These are phyloP conservation scores for Panthera leo DNA, from an alignment of 2,113 vertebrate genomes.

Conservation along the genomic window DNA sequence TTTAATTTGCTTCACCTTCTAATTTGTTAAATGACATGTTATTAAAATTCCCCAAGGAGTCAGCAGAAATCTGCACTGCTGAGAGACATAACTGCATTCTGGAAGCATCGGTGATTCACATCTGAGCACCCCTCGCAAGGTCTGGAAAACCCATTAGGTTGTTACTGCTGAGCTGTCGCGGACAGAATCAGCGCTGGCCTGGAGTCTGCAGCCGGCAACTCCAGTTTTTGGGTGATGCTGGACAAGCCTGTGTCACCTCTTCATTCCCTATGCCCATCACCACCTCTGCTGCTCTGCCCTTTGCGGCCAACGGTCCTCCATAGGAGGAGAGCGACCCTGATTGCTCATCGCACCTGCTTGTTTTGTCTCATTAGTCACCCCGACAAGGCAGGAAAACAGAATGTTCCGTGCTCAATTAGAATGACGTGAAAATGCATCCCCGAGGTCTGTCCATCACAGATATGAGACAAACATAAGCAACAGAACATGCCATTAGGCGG, in stretches of 20 bases:
- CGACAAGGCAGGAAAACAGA: not conserved
- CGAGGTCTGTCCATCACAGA: not conserved
- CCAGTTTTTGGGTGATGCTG: not conserved
- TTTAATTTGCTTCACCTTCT: conserved; percentile 53
- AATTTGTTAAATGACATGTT: conserved; percentile 58
- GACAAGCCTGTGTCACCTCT: not conserved
- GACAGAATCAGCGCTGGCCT: not conserved
- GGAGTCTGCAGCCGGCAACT: not conserved
- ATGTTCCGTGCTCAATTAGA: not conserved
- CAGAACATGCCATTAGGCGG: fast-evolving
- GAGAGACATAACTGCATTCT: not conserved
- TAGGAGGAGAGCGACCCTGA: not conserved
- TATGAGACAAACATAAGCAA: not conserved
- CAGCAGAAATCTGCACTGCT: not conserved
- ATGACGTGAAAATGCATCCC: not conserved
- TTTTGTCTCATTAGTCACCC: not conserved
- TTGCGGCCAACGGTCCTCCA: not conserved
- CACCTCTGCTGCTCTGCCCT: not conserved
- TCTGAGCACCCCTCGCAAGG: not conserved
- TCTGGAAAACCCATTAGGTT: not conserved
- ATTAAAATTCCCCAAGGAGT: conserved; percentile 44
- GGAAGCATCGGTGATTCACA: not conserved
- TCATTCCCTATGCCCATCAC: not conserved
- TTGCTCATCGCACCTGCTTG: not conserved
- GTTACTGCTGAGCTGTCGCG: not conserved